Conservation (phyloP, 2,888 invertebrate species). For the Syrphus vitripennis region DNA sequence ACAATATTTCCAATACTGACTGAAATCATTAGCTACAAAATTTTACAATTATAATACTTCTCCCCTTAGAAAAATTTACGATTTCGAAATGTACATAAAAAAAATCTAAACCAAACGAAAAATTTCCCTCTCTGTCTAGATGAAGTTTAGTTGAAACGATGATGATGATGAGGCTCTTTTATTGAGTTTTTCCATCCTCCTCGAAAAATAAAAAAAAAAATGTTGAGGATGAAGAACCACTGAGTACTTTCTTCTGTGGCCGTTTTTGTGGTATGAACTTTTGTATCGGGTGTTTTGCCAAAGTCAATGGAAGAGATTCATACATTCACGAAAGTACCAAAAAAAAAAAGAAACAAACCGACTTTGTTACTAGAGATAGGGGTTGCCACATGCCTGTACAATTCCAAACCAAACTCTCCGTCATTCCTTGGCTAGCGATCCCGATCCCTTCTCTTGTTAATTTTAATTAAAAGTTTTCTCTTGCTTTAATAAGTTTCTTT, state of each 20-base stretch:
- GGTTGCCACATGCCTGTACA: background rate
- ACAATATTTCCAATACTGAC: background rate
- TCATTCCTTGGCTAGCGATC: background rate
- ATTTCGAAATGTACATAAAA: background rate
- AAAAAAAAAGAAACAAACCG: background rate
- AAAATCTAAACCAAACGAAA: conserved; percentile 5
- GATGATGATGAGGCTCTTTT: conserved; percentile 56
- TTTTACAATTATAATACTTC: background rate
- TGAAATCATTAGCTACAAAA: background rate
- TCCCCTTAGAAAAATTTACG: background rate
- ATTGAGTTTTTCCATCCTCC: conserved; percentile 32
- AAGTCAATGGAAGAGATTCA: conserved; percentile 27
- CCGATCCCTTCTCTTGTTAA: conserved; percentile 31
- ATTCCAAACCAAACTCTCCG: background rate
- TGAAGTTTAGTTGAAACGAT: conserved; percentile 57
- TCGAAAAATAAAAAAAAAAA: background rate
- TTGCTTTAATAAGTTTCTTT: background rate
- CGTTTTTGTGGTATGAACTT: conserved; percentile 27
- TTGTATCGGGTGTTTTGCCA: conserved; percentile 35
- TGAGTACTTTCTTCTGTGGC: conserved; percentile 6
- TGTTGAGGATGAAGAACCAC: background rate
- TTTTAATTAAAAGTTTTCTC: conserved; percentile 65
- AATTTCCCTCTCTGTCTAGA: conserved; percentile 41
- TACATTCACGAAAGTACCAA: background rate
- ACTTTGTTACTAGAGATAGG: background rate